Evolutionary conservation across 2,888 invertebrate species (phyloP).

Genomic region (Phanerotoma sp.): DNA sequence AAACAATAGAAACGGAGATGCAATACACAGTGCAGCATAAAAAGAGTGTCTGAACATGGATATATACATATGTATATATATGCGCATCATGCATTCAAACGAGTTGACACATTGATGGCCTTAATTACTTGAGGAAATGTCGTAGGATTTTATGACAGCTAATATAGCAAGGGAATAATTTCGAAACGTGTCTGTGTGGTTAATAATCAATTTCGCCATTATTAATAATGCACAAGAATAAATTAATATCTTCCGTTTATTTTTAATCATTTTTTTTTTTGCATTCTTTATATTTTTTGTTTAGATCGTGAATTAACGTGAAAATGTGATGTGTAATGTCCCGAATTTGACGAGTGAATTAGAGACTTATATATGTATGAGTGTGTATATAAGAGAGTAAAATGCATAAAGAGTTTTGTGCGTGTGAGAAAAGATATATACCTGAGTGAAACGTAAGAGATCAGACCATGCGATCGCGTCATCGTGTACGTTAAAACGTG

Average conservation of each 20-base stretch:
- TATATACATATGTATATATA: too few species aligned
- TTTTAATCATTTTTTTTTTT: neutral
- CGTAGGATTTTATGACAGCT: constrained; percentile 4
- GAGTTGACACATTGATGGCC: constrained; percentile 7
- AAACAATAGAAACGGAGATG: too few species aligned
- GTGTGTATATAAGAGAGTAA: neutral
- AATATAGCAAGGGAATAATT: constrained; percentile 9
- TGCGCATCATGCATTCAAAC: too few species aligned
- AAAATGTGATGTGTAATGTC: neutral
- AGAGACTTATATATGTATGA: neutral
- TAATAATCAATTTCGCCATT: constrained; percentile 3
- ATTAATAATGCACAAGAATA: constrained; percentile 3
- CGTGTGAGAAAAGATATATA: neutral
- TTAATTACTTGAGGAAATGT: constrained; percentile 1
- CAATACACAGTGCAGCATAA: too few species aligned
- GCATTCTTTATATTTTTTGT: too few species aligned
- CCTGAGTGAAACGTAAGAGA: constrained; percentile 13
- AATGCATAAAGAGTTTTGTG: neutral
- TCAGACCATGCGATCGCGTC: constrained; percentile 25
- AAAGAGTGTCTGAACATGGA: too few species aligned
- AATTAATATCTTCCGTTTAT: neutral
- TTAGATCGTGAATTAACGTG: too few species aligned
- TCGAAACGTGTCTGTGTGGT: constrained; percentile 6
- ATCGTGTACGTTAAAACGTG: constrained; percentile 42
- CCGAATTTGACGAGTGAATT: neutral